These are phyloP conservation scores for Bombyx huttoni DNA, from an alignment of 2,888 invertebrate genomes.

Conservation along the genomic window DNA sequence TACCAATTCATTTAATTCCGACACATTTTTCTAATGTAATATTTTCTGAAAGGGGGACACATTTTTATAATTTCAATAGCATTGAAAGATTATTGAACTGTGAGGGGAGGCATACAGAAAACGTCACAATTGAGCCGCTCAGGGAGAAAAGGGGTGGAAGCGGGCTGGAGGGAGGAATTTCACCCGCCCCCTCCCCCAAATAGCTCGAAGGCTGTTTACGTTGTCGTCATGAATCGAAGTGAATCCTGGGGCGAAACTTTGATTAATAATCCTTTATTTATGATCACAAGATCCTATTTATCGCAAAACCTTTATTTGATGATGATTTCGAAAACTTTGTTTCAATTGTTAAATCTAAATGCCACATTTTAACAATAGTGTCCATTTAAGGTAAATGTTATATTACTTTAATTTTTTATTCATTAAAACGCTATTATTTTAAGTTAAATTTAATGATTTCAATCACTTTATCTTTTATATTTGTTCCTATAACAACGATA, in stretches of 20 bases:
- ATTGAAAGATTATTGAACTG: slow-evolving; percentile 50
- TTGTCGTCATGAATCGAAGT: slow-evolving; percentile 43
- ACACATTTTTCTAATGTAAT: background rate
- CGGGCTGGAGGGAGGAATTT: slow-evolving; percentile 12
- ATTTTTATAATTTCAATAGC: slow-evolving; percentile 32
- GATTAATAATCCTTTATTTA: slow-evolving; percentile 51
- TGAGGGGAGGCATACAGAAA: slow-evolving; percentile 42
- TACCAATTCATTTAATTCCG: background rate
- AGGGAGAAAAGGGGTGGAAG: slow-evolving; percentile 12
- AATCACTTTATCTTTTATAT: background rate
- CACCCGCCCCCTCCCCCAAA: slow-evolving; percentile 20
- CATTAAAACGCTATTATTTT: too few species aligned
- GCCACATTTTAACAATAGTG: too few species aligned
- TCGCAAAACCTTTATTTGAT: slow-evolving; percentile 2
- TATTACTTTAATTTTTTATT: background rate
- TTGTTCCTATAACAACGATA: slow-evolving; percentile 1
- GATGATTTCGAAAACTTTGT: background rate
- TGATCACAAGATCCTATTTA: slow-evolving; percentile 28
- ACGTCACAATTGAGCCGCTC: slow-evolving; percentile 50
- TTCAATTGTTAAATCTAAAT: background rate
- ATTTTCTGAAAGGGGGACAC: background rate
- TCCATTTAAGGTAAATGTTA: background rate
- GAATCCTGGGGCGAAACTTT: slow-evolving; percentile 42
- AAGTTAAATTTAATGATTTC: background rate
- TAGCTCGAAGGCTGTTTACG: slow-evolving; percentile 40